These are phyloP conservation scores for Aplochiton taeniatus DNA, from an alignment of 2,797 vertebrate species.

Conservation along the genomic window DNA sequence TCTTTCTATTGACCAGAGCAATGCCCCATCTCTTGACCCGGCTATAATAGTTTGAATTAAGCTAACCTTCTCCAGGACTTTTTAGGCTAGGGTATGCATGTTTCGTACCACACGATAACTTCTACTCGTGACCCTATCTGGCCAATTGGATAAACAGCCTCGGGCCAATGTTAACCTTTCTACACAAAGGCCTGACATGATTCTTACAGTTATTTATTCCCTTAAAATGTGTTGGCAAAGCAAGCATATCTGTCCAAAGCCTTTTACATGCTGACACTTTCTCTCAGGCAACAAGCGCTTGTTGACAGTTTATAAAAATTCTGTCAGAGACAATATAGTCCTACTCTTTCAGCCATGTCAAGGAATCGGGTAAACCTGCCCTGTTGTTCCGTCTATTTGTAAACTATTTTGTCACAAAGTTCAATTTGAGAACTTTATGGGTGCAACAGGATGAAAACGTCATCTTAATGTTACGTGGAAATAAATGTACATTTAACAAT, in stretches of 20 bases:
- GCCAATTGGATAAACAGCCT: conserved; percentile 36
- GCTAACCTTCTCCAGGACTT: too few species aligned
- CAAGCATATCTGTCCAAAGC: conserved; percentile 32
- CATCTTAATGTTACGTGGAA: not conserved
- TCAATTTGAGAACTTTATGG: not conserved
- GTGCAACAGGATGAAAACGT: not conserved
- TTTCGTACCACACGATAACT: conserved; percentile 25
- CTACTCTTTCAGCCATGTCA: conserved; percentile 38
- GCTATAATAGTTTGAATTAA: too few species aligned
- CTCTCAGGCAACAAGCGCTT: conserved; percentile 25
- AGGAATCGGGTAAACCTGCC: conserved; percentile 17
- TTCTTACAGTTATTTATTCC: conserved; percentile 32
- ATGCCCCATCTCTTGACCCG: too few species aligned
- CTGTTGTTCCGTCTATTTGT: not conserved
- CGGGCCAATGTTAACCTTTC: conserved; percentile 44
- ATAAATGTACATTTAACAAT: too few species aligned
- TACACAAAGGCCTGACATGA: conserved; percentile 38
- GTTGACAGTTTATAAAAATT: conserved; percentile 54
- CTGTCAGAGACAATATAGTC: conserved; percentile 45
- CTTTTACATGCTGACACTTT: conserved; percentile 36
- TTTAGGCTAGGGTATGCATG: not conserved
- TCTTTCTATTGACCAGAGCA: too few species aligned
- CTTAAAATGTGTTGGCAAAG: conserved; percentile 18
- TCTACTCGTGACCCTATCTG: conserved; percentile 33
- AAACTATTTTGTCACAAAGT: conserved; percentile 4